Percentiles rank a stretch among this genome's conserved stretches.
phyloP scores from a whole-genome alignment of 1,140 invertebrate genomes.

The Rhopalosiphum maidis region DNA sequence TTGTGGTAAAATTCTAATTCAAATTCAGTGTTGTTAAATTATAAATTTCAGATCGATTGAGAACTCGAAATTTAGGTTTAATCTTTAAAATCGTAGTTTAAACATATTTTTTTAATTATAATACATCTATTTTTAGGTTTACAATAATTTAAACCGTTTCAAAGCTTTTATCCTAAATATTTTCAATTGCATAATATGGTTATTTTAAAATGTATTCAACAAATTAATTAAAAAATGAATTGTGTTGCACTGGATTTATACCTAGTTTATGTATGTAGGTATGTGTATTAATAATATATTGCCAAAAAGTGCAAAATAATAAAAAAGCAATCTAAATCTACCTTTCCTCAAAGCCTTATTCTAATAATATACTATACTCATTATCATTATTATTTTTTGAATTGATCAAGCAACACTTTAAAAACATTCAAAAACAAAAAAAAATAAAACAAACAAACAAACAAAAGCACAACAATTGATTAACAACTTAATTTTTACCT shows the following conservation, averaged over 20 bases:
- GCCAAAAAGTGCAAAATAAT: constrained; percentile 26
- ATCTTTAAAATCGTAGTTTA: too few relatives aligned
- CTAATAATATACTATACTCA: constrained; percentile 26
- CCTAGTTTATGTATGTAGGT: background rate
- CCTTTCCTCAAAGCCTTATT: background rate
- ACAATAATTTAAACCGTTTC: too few relatives aligned
- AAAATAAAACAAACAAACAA: constrained; percentile 10
- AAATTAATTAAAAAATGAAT: background rate
- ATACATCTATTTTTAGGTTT: too few relatives aligned
- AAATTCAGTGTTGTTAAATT: too few relatives aligned
- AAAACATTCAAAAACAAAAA: background rate
- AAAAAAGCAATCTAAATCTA: constrained; percentile 31
- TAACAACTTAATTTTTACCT: constrained; percentile 54
- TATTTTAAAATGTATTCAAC: too few relatives aligned
- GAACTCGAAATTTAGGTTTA: too few relatives aligned
- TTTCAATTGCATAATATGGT: too few relatives aligned
- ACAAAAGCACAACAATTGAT: constrained; percentile 28
- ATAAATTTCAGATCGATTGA: too few relatives aligned
- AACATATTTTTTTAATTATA: too few relatives aligned
- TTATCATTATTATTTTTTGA: background rate
- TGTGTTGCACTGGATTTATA: background rate
- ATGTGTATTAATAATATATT: background rate
- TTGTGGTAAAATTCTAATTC: too few relatives aligned
- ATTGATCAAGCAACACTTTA: background rate
- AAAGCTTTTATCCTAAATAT: too few relatives aligned